Evolutionary conservation across 2,113 vertebrate genomes (phyloP), one percentile per base, ranked within the genome.

Genomic region (Chauna torquata): DNA sequence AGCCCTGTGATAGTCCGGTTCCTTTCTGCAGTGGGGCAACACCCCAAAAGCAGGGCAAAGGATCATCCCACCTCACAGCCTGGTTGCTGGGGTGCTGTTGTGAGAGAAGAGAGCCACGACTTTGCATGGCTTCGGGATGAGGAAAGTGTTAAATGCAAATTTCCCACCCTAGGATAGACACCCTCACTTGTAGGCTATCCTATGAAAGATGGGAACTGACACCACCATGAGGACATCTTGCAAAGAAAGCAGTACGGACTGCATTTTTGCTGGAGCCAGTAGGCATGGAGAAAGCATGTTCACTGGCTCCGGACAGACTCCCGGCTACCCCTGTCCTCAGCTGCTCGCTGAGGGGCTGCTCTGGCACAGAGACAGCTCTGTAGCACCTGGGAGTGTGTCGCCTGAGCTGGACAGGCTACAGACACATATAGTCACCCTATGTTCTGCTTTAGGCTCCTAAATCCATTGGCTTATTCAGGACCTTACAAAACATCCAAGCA

Each of bases 211-310:
- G 78, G 87, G 92, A 90, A n/a, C 84, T 58, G 87, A 93, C 96
- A 85, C 84, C 94, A 82, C 96, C 90, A 5, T 62, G 96, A 97
- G 96, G 95, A 85, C 30, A 14, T 74, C 94, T 58, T 2, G 75
- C 30, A 90, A 54, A 95, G 70, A 59, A 36, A 65, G 57, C 81
- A 18, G 61, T 2, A 45, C 52, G 34, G 47, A 81, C 54, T 4
- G 3, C 1, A 4, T 49, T 19, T 64, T 38, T 69, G 24, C 2
- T 4, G 74, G 55, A 94, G 71, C 68, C 36, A 2, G 0, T 0
- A 11, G 75, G 40, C 3, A 8, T 0, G 12, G 27, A 59, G 36
- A 49, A 57, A 65, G 34, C 76, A 57, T 4, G 13, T 1, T 5
- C 0, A 2, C 32, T 28, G 38, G n/a, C 45, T 44, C 81, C 65